Evolutionary conservation across 1,140 invertebrate species (phyloP).

Genomic region (Sycophaga agraensis): DNA sequence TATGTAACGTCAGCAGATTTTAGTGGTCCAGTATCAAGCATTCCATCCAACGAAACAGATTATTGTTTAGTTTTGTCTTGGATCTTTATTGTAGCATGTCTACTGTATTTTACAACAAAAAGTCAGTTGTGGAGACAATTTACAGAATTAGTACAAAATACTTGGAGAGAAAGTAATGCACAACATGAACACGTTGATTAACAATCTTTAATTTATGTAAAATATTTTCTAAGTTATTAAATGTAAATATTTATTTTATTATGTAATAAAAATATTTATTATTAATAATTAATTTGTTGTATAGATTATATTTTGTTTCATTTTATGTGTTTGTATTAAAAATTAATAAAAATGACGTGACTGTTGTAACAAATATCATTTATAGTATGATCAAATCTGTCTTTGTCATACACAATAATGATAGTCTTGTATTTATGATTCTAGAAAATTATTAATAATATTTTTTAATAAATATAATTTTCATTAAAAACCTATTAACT

Average conservation of each 20-base stretch:
- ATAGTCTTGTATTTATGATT: too few relatives aligned
- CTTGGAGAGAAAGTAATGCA: slow-evolving; percentile 87
- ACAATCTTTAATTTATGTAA: slow-evolving; percentile 20
- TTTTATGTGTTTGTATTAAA: too few relatives aligned
- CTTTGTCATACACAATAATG: too few relatives aligned
- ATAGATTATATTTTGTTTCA: too few relatives aligned
- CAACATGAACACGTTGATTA: slow-evolving; percentile 75
- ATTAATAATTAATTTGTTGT: background rate
- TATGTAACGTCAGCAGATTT: slow-evolving; percentile 78
- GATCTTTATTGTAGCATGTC: slow-evolving; percentile 80
- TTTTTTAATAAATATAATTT: too few relatives aligned
- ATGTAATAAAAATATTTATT: background rate
- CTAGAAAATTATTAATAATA: too few relatives aligned
- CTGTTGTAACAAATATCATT: too few relatives aligned
- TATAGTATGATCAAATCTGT: too few relatives aligned
- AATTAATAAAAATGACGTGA: too few relatives aligned
- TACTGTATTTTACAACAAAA: slow-evolving; percentile 74
- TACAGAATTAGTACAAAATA: slow-evolving; percentile 81
- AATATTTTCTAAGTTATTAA: slow-evolving; percentile 15
- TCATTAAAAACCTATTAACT: too few relatives aligned
- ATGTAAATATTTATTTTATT: background rate
- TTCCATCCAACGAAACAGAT: slow-evolving; percentile 73
- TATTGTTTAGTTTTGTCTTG: slow-evolving; percentile 82
- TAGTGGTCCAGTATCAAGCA: slow-evolving; percentile 74
- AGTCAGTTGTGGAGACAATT: slow-evolving; percentile 79